Base-by-base conservation (phyloP, 2,797 vertebrate species). In the Lophura swinhoii region DNA sequence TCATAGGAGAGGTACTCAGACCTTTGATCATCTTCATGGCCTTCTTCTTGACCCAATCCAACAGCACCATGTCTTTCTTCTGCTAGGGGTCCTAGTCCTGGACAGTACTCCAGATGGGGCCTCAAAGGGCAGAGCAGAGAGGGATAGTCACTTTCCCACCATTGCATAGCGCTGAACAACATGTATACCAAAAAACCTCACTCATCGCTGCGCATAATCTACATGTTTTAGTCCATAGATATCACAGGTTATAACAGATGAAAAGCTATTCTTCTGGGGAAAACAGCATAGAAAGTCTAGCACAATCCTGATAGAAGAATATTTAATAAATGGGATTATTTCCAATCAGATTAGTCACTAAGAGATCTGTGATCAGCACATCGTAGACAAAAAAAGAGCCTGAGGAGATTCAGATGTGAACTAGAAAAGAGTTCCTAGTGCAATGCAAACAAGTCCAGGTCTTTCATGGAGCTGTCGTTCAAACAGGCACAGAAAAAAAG, bases 311-410 rank as follows among this genome's bases (percentile, higher is more conserved):
- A 63, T n/a, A 76, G 79, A 68, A 56, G 7, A 62, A 68, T 56
- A 85, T 64, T 81, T 82, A 83, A 51, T 83, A 87, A 55, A 76
- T 70, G 56, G n/a, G 29, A 72, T 95, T 76, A 44, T 72, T 79
- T 92, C n/a, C 26, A 56, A 84, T 64, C 66, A 74, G 64, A 80
- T 92, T 90, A 73, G 58, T 85, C 33, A 69, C 37, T 37, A 74
- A 62, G 33, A 63, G 55, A 90, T 83, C 60, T 77, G 60, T 31
- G 55, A 91, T 77, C 82, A 80, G 79, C 59, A 39, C 12, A 75
- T 29, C 20, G 78, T 31, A 67, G 49, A 60, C 6, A 80, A 10
- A 70, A 6, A 70, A 51, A 12, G 33, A 81, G 24, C 37, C 41
- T 24, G 23, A 81, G 12, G 18, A 69, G 31, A 81, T 48, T 23